Percentiles rank a stretch among this genome's conserved stretches.
Evolutionary conservation across 2,888 invertebrate genomes (phyloP).

Genomic region (Drosophila paranaensis): DNA sequence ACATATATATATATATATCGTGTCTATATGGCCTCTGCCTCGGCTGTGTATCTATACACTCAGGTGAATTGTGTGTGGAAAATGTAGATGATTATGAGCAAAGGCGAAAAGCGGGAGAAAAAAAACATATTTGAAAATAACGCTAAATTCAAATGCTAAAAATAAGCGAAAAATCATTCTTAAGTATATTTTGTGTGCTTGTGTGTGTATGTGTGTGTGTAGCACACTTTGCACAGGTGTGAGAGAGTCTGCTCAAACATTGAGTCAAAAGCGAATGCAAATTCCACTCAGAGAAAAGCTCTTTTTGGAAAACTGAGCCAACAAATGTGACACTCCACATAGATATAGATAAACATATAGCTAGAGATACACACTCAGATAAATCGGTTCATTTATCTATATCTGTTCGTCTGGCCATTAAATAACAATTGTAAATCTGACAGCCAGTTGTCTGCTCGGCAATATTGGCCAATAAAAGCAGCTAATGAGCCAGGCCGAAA

Average conservation of each 20-base stretch:
- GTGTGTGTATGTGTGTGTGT: constrained; percentile 23
- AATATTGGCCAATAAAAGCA: constrained; percentile 36
- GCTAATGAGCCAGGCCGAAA: constrained; percentile 49
- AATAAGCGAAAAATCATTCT: constrained; percentile 78
- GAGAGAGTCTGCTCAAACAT: constrained; percentile 37
- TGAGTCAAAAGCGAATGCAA: constrained; percentile 24
- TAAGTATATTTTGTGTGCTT: constrained; percentile 48
- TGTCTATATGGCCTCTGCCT: constrained; percentile 42
- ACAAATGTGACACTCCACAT: constrained; percentile 29
- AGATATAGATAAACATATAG: neutral
- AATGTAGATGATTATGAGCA: constrained; percentile 75
- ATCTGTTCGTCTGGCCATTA: constrained; percentile 53
- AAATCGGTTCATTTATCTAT: constrained; percentile 11
- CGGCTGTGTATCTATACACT: constrained; percentile 55
- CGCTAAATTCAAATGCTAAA: constrained; percentile 75
- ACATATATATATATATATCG: constrained; percentile 19
- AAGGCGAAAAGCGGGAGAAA: constrained; percentile 43
- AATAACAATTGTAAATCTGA: constrained; percentile 71
- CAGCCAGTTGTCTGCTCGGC: constrained; percentile 62
- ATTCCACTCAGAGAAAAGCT: constrained; percentile 55
- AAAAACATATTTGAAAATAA: constrained; percentile 46
- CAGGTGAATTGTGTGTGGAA: constrained; percentile 84
- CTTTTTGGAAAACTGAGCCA: constrained; percentile 68
- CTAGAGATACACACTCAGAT: constrained; percentile 4
- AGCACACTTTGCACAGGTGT: constrained; percentile 62